Base-by-base conservation (phyloP, 2,113 vertebrate species). In the Grallaria varia region DNA sequence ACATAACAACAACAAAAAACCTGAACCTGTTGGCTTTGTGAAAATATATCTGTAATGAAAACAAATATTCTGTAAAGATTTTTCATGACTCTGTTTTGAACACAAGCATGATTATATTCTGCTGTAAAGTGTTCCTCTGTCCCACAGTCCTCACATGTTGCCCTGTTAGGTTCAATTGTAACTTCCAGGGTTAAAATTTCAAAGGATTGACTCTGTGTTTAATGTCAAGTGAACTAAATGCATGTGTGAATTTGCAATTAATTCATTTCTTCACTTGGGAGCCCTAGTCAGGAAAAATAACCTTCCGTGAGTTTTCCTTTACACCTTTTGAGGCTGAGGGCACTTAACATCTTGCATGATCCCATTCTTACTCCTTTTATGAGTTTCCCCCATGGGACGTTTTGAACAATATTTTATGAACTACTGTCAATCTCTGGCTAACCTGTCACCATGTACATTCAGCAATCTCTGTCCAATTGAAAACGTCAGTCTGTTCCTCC, bases 291-390 rank as follows among this genome's bases (percentile, higher is more conserved):
- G 84, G 89, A 94, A 94, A 81, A 60, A 60, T 81, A 68, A 68
- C 63, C 66, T 87, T 23, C 19, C 66, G 58, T 8, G 20, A 82
- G 40, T 75, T 89, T 85, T 90, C 77, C 74, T 50, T 85, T 79
- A 69, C 58, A 89, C 52, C 74, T 89, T 64, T 87, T 68, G 44
- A 73, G 94, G 33, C 12, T 80, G 78, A 95, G 93, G 93, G 74
- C 87, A 94, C 24, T 67, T 73, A 95, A 93, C 93, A 96, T 84
- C 89, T 96, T 93, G 78, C 18, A 21, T 30, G 69, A 93, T 33
- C 33, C 2, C 84, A 89, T 73, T 62, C 13, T 89, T 59, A 90
- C 44, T 73, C 23, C 16, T 83, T 94, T 93, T 85, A 93, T 91
- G 88, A 85, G 84, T 96, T 95, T 78, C 84, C 15, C 74, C 33